Evolutionary conservation across 2,797 vertebrate genomes (phyloP).

Genomic region (Euthynnus affinis): DNA sequence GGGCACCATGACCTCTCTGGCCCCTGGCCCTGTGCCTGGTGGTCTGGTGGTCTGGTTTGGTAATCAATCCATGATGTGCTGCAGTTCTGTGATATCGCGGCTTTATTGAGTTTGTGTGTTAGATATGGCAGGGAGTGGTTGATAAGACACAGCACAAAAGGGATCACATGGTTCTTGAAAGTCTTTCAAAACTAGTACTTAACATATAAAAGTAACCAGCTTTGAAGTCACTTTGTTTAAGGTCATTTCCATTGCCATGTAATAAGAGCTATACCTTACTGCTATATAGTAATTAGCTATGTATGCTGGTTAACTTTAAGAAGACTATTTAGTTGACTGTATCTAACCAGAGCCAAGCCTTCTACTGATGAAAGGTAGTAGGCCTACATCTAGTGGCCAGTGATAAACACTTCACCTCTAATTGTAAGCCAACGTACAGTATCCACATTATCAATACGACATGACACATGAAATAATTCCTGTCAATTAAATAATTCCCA

Average conservation of each 20-base stretch:
- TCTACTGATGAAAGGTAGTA: background rate
- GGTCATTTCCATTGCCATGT: background rate
- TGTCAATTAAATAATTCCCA: background rate
- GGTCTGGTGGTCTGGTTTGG: background rate
- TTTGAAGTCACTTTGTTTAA: background rate
- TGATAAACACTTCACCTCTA: background rate
- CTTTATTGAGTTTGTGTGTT: conserved; percentile 2
- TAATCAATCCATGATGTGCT: background rate
- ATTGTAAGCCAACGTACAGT: background rate
- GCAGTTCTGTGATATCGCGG: background rate
- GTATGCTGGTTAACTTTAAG: background rate
- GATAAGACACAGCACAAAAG: background rate
- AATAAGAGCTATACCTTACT: background rate
- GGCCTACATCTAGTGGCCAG: conserved; percentile 58
- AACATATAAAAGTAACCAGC: too few relatives aligned
- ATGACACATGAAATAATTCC: background rate
- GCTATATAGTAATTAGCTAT: background rate
- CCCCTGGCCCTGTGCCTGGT: background rate
- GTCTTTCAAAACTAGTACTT: background rate
- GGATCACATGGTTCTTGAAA: background rate
- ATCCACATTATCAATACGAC: background rate
- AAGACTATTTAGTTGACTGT: background rate
- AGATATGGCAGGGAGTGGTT: background rate
- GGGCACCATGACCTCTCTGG: too few relatives aligned
- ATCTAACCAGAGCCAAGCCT: background rate